Conservation (phyloP, 2,888 invertebrate genomes). For the Aporophyla lueneburgensis region DNA sequence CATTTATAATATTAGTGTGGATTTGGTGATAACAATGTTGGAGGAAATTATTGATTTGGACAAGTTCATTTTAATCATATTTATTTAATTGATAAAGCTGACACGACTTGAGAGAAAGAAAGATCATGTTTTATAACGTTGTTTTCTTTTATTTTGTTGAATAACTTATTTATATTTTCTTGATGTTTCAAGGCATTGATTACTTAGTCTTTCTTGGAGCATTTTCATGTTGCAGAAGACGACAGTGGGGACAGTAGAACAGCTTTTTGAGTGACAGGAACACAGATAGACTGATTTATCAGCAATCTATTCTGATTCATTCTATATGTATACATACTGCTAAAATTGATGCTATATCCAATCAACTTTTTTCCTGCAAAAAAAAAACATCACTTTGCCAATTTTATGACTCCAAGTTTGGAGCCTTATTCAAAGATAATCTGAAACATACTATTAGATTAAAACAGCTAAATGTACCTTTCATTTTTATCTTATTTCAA, state of each 20-base stretch:
- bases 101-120: not conserved
- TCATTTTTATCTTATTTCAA: not conserved
- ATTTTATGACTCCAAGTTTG: not conserved
- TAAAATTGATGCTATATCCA: conserved; percentile 7
- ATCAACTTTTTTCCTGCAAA: conserved; percentile 35
- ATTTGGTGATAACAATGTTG: not conserved
- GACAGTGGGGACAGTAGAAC: not conserved
- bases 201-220: not conserved
- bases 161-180: not conserved
- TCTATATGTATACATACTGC: too few species aligned
- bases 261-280: not conserved
- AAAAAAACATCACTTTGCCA: conserved; percentile 27
- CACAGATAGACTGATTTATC: conserved; percentile 17
- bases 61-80: not conserved
- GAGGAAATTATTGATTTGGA: not conserved
- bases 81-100: not conserved
- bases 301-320: too few species aligned
- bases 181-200: not conserved
- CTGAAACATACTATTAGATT: not conserved
- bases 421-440: not conserved
- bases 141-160: not conserved
- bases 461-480: not conserved
- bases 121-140: not conserved
- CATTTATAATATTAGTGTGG: too few species aligned
- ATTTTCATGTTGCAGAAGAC: not conserved